A percentile compares a stretch with the other conserved stretches of the same genome.
Conservation (phyloP, 2,888 invertebrate genomes). For the Lithophane ornitopus region DNA sequence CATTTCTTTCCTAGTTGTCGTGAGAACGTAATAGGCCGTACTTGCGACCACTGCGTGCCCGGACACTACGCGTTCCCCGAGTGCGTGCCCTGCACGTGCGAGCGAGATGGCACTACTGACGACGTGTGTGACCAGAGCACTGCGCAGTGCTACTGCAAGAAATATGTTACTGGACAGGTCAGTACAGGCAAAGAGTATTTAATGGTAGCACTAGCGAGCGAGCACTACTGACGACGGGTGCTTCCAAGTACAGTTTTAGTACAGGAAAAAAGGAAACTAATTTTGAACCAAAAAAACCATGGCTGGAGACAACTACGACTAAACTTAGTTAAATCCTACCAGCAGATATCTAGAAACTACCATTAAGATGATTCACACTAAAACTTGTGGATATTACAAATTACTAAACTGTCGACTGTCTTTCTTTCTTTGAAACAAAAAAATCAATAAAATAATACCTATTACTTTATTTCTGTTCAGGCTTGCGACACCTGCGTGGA, state of each 20-base stretch:
- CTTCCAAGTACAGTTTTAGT: no score
- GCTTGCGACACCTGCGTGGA: slow-evolving; percentile 96
- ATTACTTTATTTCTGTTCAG: slow-evolving; percentile 65
- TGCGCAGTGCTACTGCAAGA: slow-evolving; percentile 95
- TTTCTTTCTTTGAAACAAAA: not conserved
- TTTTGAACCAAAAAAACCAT: not conserved
- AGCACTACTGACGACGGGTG: no score
- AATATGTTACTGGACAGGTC: slow-evolving; percentile 89
- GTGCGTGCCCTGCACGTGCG: slow-evolving; percentile 96
- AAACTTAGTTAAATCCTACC: not conserved
- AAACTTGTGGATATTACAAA: not conserved
- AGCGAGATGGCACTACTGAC: slow-evolving; percentile 94
- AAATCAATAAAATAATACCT: not conserved
- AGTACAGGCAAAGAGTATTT: not conserved
- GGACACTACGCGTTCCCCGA: slow-evolving; percentile 97
- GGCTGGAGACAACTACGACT: not conserved
- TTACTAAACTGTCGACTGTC: not conserved
- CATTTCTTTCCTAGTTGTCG: slow-evolving; percentile 92
- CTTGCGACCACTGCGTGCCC: slow-evolving; percentile 96
- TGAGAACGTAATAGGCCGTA: slow-evolving; percentile 96
- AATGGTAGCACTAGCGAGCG: no score
- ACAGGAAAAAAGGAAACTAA: not conserved
- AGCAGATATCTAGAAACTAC: not conserved
- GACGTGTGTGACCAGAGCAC: slow-evolving; percentile 96
- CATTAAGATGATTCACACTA: not conserved